phyloP scores from a whole-genome alignment of 1,140 invertebrate genomes.

The Cotesia chilonis region DNA sequence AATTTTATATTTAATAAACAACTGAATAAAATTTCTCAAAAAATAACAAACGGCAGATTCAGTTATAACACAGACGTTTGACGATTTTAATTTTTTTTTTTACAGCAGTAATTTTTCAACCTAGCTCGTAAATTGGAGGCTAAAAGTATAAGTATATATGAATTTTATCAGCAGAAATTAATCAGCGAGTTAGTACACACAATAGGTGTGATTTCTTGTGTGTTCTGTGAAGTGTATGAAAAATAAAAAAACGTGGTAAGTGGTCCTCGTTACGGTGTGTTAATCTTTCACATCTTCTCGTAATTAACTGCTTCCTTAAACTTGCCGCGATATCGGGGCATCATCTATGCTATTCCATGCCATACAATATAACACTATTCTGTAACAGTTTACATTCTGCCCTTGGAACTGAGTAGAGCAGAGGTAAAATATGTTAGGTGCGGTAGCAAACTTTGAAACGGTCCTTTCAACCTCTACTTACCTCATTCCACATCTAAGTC shows the following conservation, averaged over 20 bases:
- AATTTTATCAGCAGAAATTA: background rate
- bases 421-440: no score
- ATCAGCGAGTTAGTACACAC: background rate
- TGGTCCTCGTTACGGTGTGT: slow-evolving; percentile 43
- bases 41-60: no score
- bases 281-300: slow-evolving; percentile 56
- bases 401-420: slow-evolving; percentile 20
- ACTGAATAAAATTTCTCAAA: no score
- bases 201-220: slow-evolving; percentile 22
- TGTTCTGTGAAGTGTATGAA: background rate
- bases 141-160: slow-evolving; percentile 2
- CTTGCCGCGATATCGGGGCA: slow-evolving; percentile 32
- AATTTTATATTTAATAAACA: no score
- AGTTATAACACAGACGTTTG: background rate
- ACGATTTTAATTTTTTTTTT: background rate
- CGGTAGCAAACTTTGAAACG: slow-evolving; percentile 17
- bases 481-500: background rate
- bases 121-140: background rate
- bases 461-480: slow-evolving; percentile 2
- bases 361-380: background rate
- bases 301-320: slow-evolving; percentile 64
- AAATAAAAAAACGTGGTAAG: slow-evolving; percentile 18
- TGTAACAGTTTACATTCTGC: slow-evolving; percentile 20
- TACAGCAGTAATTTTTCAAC: background rate
- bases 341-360: slow-evolving; percentile 7